phyloP scores from a whole-genome alignment of 2,888 invertebrate genomes.

The Nymphalis polychloros region DNA sequence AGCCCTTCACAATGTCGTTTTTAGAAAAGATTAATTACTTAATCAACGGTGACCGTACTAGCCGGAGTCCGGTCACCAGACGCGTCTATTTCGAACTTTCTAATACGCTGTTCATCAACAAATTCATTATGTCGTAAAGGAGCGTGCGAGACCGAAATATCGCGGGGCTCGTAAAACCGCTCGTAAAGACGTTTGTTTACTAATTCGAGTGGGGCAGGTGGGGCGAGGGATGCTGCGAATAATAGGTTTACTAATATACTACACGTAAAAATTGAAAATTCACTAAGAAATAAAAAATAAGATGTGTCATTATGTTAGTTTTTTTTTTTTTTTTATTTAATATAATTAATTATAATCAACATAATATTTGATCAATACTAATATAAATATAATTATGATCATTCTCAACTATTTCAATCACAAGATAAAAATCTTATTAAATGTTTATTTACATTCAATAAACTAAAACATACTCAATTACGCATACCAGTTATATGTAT shows the following conservation, averaged over 20 bases:
- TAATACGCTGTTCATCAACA: conserved; percentile 81
- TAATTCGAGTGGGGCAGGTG: conserved; percentile 81
- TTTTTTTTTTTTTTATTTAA: background rate
- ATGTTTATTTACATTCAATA: no score
- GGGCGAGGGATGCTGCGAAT: conserved; percentile 74
- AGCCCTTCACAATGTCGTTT: background rate
- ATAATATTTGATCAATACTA: no score
- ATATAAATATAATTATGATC: no score
- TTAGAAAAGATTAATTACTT: background rate
- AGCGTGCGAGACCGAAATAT: conserved; percentile 80
- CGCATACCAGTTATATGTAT: no score
- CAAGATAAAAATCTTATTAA: no score
- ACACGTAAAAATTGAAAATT: conserved; percentile 34
- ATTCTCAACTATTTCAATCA: no score
- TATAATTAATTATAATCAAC: background rate
- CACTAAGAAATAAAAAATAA: background rate
- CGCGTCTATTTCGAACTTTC: conserved; percentile 79
- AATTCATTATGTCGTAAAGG: conserved; percentile 82
- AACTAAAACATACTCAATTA: no score
- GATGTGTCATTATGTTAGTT: background rate
- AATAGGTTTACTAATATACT: conserved; percentile 49
- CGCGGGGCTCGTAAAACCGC: conserved; percentile 79
- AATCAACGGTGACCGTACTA: conserved; percentile 16
- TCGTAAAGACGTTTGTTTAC: conserved; percentile 82
- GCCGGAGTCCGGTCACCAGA: conserved; percentile 65